Evolutionary conservation across 2,888 invertebrate species (phyloP).

Genomic region (Drosophila barbarae): DNA sequence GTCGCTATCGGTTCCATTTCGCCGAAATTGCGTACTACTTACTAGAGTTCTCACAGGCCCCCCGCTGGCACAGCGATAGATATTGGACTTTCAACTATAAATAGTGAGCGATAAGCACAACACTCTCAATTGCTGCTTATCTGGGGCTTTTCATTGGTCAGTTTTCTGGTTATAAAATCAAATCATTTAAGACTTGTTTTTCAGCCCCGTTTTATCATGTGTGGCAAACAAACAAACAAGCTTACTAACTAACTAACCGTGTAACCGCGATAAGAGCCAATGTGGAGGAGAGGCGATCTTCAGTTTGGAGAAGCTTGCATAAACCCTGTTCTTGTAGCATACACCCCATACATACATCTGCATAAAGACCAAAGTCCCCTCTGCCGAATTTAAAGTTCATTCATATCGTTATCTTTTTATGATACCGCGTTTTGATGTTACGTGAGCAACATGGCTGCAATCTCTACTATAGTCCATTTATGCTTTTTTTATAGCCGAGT

Average conservation of each 20-base stretch:
- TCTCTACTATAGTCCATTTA: conserved; percentile 23
- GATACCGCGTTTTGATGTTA: conserved; percentile 10
- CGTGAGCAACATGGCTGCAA: background rate
- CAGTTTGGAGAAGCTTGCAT: conserved; percentile 4
- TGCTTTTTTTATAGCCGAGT: conserved; percentile 19
- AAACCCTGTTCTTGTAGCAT: background rate
- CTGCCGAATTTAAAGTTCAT: conserved; percentile 27
- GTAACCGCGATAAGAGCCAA: conserved; percentile 17
- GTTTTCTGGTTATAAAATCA: conserved; percentile 25
- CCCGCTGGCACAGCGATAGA: conserved; percentile 16
- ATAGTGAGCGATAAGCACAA: conserved; percentile 30
- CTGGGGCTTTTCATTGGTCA: conserved; percentile 19
- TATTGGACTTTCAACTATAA: conserved; percentile 33
- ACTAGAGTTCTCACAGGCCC: conserved; percentile 33
- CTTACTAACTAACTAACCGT: conserved; percentile 7
- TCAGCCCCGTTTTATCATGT: conserved; percentile 25
- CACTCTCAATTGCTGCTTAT: conserved; percentile 21
- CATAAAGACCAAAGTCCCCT: conserved; percentile 25
- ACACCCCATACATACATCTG: conserved; percentile 12
- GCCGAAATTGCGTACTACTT: conserved; percentile 60
- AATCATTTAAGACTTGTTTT: conserved; percentile 36
- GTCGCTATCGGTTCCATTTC: conserved; percentile 30
- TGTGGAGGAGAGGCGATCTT: conserved; percentile 20
- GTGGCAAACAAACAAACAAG: conserved; percentile 11
- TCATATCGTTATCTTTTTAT: conserved; percentile 27